Evolutionary conservation across 2,113 vertebrate species (phyloP).

Genomic region (Equus przewalskii): DNA sequence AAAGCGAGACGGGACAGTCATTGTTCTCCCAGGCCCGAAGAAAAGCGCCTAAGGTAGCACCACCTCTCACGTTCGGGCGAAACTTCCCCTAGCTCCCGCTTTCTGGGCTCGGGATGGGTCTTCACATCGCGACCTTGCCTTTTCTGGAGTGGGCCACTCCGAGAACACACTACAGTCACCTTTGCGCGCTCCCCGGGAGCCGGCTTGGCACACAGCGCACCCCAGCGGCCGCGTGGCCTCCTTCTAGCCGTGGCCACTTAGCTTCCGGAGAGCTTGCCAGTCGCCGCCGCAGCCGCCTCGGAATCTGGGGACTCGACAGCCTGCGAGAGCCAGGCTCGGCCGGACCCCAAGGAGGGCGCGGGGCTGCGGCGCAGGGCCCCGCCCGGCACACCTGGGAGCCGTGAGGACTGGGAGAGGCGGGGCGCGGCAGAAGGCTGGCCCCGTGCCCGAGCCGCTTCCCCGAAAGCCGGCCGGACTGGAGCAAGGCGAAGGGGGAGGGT

Average conservation of each 20-base stretch:
- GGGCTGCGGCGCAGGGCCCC: background rate
- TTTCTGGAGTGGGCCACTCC: background rate
- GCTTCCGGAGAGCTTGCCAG: slow-evolving; percentile 58
- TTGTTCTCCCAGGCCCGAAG: background rate
- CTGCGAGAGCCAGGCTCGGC: background rate
- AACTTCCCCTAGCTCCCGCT: background rate
- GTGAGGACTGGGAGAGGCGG: background rate
- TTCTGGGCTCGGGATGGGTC: background rate
- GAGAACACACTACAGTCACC: background rate
- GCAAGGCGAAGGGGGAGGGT: slow-evolving; percentile 30
- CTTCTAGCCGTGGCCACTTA: background rate
- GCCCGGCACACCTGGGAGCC: slow-evolving; percentile 67
- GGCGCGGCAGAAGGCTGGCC: background rate
- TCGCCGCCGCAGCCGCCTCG: background rate
- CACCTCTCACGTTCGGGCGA: background rate
- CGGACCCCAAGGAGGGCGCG: background rate
- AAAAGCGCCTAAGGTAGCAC: too few relatives aligned
- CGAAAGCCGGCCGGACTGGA: background rate
- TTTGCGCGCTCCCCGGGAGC: background rate
- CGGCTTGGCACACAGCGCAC: slow-evolving; percentile 69
- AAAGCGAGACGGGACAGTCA: background rate
- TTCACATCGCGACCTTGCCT: background rate
- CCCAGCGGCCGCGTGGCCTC: slow-evolving; percentile 72
- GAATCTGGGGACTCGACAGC: background rate
- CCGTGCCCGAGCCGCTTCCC: fast-evolving